A percentile compares a stretch with the other conserved stretches of the same genome.
Evolutionary conservation across 2,888 invertebrate genomes (phyloP).

Genomic region (Napeogenes inachia): DNA sequence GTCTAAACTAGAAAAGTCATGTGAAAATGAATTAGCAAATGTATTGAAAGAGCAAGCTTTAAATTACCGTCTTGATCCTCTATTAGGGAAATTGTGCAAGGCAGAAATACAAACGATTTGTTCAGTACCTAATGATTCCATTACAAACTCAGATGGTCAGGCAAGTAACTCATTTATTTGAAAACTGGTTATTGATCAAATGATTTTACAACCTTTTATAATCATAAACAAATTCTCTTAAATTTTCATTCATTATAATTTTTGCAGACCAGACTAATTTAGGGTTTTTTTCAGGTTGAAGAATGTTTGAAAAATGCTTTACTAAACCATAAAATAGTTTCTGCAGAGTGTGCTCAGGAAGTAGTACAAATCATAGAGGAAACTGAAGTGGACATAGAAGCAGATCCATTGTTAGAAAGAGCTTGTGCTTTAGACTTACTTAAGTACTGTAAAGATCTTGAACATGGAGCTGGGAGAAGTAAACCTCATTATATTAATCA

Average conservation of each 20-base stretch:
- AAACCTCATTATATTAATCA: constrained; percentile 49
- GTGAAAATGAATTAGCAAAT: constrained; percentile 88
- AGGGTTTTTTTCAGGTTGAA: constrained; percentile 79
- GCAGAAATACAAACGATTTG: constrained; percentile 83
- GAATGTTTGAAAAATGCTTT: constrained; percentile 95
- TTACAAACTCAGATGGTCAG: constrained; percentile 69
- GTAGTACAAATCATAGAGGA: constrained; percentile 93
- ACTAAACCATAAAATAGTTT: constrained; percentile 83
- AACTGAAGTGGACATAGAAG: constrained; percentile 94
- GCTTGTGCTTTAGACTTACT: constrained; percentile 91
- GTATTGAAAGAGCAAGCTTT: constrained; percentile 92
- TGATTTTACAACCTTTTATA: no score
- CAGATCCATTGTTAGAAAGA: constrained; percentile 93
- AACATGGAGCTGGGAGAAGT: constrained; percentile 95
- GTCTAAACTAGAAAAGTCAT: constrained; percentile 83
- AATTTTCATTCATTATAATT: background rate
- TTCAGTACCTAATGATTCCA: constrained; percentile 61
- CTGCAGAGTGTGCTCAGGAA: constrained; percentile 87
- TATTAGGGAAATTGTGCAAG: constrained; percentile 88
- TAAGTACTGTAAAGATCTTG: constrained; percentile 87
- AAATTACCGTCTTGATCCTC: constrained; percentile 93
- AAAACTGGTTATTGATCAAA: no score
- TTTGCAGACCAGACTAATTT: background rate
- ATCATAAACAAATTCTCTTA: no score
- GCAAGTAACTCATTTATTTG: constrained; percentile 38